phyloP scores from a whole-genome alignment of 1,140 invertebrate species.

The Grapholita molesta region DNA sequence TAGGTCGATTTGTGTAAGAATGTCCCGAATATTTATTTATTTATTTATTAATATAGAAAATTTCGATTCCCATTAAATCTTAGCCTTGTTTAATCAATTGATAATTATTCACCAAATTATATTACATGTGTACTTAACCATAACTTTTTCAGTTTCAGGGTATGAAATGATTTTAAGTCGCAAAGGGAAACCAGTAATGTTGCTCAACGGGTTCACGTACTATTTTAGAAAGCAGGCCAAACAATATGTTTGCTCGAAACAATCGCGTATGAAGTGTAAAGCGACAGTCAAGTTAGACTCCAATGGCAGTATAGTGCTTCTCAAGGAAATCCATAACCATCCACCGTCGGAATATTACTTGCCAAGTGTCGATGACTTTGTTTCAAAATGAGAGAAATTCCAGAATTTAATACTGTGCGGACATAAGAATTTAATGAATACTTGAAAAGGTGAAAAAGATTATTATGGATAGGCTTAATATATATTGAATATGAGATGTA shows the following conservation, averaged over 20 bases:
- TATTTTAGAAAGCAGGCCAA: background rate
- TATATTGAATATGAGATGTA: background rate
- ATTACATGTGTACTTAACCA: too few relatives aligned
- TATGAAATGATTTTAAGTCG: constrained; percentile 2
- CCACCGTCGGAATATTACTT: background rate
- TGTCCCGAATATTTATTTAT: too few relatives aligned
- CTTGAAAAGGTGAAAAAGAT: too few relatives aligned
- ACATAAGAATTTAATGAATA: too few relatives aligned
- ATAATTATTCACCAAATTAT: too few relatives aligned
- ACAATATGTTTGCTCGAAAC: background rate
- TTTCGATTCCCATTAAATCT: too few relatives aligned
- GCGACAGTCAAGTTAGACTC: constrained; percentile 26
- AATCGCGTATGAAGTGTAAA: constrained; percentile 25
- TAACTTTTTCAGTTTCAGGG: background rate
- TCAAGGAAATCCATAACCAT: background rate
- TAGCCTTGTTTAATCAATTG: too few relatives aligned
- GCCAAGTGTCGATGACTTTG: background rate
- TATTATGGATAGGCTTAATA: too few relatives aligned
- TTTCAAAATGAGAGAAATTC: too few relatives aligned
- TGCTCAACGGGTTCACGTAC: background rate
- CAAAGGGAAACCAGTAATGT: background rate
- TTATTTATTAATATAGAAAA: too few relatives aligned
- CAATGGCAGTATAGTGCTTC: background rate
- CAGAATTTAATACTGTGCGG: too few relatives aligned
- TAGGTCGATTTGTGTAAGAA: too few relatives aligned